Conservation (phyloP, 37 sponge, comb jelly and placozoan species). For the Chondrilla cf. caribensis region DNA sequence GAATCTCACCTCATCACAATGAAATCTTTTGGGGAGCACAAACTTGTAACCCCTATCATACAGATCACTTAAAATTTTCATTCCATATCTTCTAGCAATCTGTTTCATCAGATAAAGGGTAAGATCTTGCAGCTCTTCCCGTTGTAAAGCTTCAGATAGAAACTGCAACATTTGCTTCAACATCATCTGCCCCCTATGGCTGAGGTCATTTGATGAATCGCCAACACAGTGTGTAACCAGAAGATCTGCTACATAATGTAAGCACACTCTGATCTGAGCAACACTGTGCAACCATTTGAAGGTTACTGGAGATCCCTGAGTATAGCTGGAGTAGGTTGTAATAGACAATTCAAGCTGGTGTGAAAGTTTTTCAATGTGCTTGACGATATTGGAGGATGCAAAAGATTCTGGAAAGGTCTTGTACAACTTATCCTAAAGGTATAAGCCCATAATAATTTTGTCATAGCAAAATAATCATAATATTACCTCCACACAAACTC, state of each 20-base stretch:
- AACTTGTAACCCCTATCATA: background rate
- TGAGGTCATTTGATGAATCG: slow-evolving; percentile 17
- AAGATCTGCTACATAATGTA: slow-evolving; percentile 42
- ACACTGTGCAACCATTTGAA: slow-evolving; percentile 48
- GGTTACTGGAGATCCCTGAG: background rate
- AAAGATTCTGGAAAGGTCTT: too few relatives aligned
- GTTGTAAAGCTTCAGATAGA: slow-evolving; percentile 30
- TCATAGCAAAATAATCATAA: too few relatives aligned
- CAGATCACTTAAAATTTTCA: slow-evolving; percentile 35
- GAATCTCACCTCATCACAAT: too few relatives aligned
- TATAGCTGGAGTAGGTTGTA: too few relatives aligned
- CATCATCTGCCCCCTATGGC: background rate
- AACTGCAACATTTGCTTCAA: slow-evolving; percentile 7
- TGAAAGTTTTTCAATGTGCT: too few relatives aligned
- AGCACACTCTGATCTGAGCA: slow-evolving; percentile 42
- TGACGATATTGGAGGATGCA: too few relatives aligned
- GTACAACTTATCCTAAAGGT: too few relatives aligned
- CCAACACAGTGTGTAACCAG: background rate
- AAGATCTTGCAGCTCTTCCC: background rate
- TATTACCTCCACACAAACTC: too few relatives aligned
- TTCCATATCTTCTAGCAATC: slow-evolving; percentile 54
- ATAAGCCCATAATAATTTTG: too few relatives aligned
- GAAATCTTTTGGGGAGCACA: slow-evolving; percentile 2
- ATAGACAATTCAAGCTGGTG: too few relatives aligned
- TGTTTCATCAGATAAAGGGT: slow-evolving; percentile 52